Evolutionary conservation across 2,888 invertebrate species (phyloP).

Genomic region (Clepsis dumicolana): DNA sequence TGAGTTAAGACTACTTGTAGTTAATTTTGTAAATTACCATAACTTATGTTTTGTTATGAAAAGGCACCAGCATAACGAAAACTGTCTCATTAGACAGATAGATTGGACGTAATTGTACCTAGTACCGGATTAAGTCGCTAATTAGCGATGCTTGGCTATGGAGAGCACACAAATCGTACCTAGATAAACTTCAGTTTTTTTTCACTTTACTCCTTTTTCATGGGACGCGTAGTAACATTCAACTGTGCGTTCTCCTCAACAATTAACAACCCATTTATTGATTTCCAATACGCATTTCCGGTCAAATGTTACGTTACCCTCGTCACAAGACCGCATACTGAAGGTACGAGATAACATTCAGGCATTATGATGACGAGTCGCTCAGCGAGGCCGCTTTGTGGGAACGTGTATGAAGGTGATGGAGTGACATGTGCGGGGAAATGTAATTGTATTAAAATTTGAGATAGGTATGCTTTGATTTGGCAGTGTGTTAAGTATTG

Average conservation of each 20-base stretch:
- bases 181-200: too few relatives aligned
- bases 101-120: too few relatives aligned
- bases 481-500: background rate
- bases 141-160: too few relatives aligned
- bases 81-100: too few relatives aligned
- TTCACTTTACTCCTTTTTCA: too few relatives aligned
- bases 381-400: conserved; percentile 17
- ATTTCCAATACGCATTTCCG: background rate
- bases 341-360: conserved; percentile 32
- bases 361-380: conserved; percentile 3
- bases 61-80: too few relatives aligned
- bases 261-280: background rate
- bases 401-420: conserved; percentile 32
- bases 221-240: too few relatives aligned
- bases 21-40: too few relatives aligned
- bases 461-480: background rate
- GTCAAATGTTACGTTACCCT: conserved; percentile 21
- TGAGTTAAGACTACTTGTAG: too few relatives aligned
- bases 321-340: conserved; percentile 14
- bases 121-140: too few relatives aligned
- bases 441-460: background rate
- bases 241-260: background rate
- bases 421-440: background rate
- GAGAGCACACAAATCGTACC: too few relatives aligned
- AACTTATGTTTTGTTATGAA: too few relatives aligned